Evolutionary conservation across 2,113 vertebrate species (phyloP), one percentile per base, ranked within the genome.

Genomic region (Sialia sialis): DNA sequence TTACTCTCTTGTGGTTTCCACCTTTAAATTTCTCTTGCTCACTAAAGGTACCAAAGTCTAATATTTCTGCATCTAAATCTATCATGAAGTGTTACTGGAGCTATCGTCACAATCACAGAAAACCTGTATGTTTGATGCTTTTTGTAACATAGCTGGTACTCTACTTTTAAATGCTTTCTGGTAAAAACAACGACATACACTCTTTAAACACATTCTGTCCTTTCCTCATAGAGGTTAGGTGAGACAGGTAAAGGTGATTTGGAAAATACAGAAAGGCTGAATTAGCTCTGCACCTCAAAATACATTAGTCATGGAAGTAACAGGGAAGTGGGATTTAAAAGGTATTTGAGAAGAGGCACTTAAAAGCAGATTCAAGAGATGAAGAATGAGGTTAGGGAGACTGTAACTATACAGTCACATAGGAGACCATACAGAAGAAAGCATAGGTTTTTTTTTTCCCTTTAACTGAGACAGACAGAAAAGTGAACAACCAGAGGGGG

Each of bases 371-470:
- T 77, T 41, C 60, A 86, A 60, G 49, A 80, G 11, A 10, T 29
- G 58, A 76, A 79, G 34, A 30, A 54, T 48, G 62, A 89, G 30
- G n/a, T 62, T 59, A 76, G 44, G n/a, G 30, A 84, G 36, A 41
- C 13, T 21, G 36, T 60, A 73, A 64, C 27, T 56, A 17, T 32
- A 66, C 3, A 25, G 17, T 54, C 48, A n/a, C 20, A 12, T 4
- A 52, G 48, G 23, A 83, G 9, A 67, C 9, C 19, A 22, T n/a
- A 29, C 26, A 75, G 70, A 51, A 58, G 43, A 1, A 0, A 2
- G 12, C 39, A n/a, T 1, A 20, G 14, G 14, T 4, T 0, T 3
- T 0, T 43, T 89, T 81, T 86, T 84, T 48, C 34, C 3, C 52
- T 84, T 52, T 44, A 34, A 21, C 14, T 54, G 59, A 32, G 46